Evolutionary conservation across 2,888 invertebrate genomes (phyloP).

Genomic region (Lamellibrachia satsuma): DNA sequence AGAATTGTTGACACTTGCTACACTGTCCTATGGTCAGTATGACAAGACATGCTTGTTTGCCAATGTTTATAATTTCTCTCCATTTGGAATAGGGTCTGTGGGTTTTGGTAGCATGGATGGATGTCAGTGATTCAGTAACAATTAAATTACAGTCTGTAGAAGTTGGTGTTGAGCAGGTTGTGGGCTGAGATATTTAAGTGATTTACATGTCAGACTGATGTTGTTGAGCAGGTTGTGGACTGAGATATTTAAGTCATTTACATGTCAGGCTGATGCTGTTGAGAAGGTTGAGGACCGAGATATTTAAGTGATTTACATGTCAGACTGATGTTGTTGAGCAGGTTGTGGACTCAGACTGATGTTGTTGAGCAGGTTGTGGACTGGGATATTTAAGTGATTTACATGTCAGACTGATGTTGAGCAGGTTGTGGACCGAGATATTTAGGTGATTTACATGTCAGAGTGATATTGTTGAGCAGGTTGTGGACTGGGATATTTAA

Average conservation of each 20-base stretch:
- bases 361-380: too few species aligned
- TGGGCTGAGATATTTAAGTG: not conserved
- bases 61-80: not conserved
- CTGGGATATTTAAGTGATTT: too few species aligned
- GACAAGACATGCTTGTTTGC: not conserved
- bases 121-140: too few species aligned
- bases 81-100: not conserved
- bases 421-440: not conserved
- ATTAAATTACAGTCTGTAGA: too few species aligned
- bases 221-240: too few species aligned
- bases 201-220: not conserved
- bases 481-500: not conserved
- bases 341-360: too few species aligned
- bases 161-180: too few species aligned
- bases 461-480: not conserved
- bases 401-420: too few species aligned
- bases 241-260: too few species aligned
- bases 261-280: not conserved
- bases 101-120: not conserved
- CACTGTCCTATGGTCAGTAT: slow-evolving; percentile 73
- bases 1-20: slow-evolving; percentile 75
- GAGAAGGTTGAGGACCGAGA: slow-evolving; percentile 66
- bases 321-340: too few species aligned
- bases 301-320: too few species aligned
- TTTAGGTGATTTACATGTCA: not conserved